phyloP scores from a whole-genome alignment of 2,113 vertebrate genomes.

The Todiramphus chloris region DNA sequence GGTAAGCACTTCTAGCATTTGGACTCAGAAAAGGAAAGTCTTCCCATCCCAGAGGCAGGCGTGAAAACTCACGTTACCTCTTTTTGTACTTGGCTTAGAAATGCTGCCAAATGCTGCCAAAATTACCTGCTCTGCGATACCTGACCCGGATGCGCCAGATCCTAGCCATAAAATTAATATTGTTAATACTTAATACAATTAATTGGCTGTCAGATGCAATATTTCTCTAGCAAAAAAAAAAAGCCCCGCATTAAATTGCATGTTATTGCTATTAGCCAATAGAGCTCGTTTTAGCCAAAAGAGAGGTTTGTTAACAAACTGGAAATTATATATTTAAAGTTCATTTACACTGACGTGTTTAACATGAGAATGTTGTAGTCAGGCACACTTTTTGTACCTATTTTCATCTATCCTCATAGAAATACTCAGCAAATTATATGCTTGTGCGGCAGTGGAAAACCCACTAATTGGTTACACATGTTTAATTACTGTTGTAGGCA shows the following conservation, averaged over 20 bases:
- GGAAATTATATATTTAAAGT: constrained; percentile 79
- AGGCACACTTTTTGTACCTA: constrained; percentile 77
- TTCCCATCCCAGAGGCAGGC: neutral
- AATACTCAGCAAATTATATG: constrained; percentile 91
- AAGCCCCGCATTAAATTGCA: constrained; percentile 54
- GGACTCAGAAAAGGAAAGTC: neutral
- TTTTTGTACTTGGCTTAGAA: neutral
- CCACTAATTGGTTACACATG: constrained; percentile 97
- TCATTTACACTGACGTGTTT: constrained; percentile 76
- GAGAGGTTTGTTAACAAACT: constrained; percentile 70
- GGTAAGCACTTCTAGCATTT: neutral
- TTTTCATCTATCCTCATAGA: constrained; percentile 81
- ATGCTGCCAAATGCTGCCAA: neutral
- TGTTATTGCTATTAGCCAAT: constrained; percentile 63
- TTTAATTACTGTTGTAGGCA: constrained; percentile 96
- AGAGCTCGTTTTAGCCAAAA: constrained; percentile 62
- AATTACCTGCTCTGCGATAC: neutral
- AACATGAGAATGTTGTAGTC: constrained; percentile 72
- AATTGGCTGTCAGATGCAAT: constrained; percentile 65
- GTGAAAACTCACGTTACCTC: neutral
- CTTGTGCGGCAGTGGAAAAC: constrained; percentile 85
- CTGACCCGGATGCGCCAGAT: neutral
- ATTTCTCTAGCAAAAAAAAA: constrained; percentile 67
- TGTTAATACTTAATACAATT: constrained; percentile 34
- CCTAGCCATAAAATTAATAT: constrained; percentile 53